phyloP scores from a whole-genome alignment of 2,113 vertebrate genomes.

The Laterallus jamaicensis region DNA sequence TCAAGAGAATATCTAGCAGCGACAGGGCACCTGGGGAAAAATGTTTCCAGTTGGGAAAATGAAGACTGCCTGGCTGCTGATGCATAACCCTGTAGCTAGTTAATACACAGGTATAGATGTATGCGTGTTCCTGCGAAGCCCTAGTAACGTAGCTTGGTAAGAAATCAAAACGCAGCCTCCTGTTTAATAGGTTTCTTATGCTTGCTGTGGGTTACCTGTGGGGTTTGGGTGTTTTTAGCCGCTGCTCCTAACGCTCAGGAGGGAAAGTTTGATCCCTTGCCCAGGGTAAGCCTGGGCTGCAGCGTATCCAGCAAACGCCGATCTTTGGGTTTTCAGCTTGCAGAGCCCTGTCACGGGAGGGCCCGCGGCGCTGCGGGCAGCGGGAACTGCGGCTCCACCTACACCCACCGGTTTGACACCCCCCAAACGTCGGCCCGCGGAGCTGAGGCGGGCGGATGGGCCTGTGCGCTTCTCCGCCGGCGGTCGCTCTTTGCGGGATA shows the following conservation, averaged over 20 bases:
- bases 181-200: accelerated
- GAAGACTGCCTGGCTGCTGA: neutral
- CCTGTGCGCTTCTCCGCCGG: neutral
- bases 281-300: neutral
- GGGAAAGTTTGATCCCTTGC: neutral
- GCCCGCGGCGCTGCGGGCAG: neutral
- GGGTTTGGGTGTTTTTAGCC: neutral
- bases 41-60: neutral
- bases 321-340: neutral
- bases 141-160: neutral
- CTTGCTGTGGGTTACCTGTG: neutral
- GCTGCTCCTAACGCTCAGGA: neutral
- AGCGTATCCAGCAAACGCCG: neutral
- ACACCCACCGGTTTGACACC: too few relatives aligned
- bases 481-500: neutral
- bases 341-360: neutral
- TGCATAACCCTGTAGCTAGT: neutral
- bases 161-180: neutral
- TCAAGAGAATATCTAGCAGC: slow-evolving; percentile 1
- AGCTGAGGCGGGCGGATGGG: accelerated
- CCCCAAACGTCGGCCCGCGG: too few relatives aligned
- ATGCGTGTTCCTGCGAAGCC: neutral
- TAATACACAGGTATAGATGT: neutral
- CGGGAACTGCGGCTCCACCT: too few relatives aligned
- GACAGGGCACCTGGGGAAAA: neutral